These are phyloP conservation scores for Anoplophora glabripennis DNA, from an alignment of 1,140 invertebrate genomes.

Conservation along the genomic window DNA sequence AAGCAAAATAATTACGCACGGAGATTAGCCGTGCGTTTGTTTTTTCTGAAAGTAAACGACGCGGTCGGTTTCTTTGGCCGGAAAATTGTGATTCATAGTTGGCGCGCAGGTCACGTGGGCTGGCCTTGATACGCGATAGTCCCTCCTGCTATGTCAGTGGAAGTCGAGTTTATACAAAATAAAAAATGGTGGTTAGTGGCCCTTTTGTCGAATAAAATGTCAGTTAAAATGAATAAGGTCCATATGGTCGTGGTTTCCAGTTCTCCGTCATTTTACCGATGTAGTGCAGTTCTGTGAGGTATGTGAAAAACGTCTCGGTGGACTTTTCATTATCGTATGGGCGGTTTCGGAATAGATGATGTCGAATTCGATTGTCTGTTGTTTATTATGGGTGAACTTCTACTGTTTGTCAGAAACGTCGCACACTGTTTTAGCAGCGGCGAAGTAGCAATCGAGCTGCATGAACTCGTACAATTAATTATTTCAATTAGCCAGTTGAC, in stretches of 20 bases:
- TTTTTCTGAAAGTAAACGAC: too few relatives aligned
- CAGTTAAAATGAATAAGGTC: conserved; percentile 24
- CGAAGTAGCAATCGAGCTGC: conserved; percentile 8
- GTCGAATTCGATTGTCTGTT: conserved; percentile 25
- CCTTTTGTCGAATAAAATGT: conserved; percentile 19
- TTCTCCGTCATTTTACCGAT: conserved; percentile 3
- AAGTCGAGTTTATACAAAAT: conserved; percentile 32
- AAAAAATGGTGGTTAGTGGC: conserved; percentile 37
- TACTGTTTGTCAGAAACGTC: background rate
- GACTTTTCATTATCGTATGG: conserved; percentile 30
- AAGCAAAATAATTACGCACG: too few relatives aligned
- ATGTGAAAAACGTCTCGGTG: conserved; percentile 15
- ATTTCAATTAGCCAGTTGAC: conserved; percentile 30
- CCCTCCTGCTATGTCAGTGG: conserved; percentile 16
- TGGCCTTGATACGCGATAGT: conserved; percentile 31
- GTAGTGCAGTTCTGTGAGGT: conserved; percentile 19
- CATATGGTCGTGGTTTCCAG: conserved; percentile 19
- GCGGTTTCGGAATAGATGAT: conserved; percentile 25
- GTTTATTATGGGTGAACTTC: conserved; percentile 29
- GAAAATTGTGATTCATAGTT: conserved; percentile 32
- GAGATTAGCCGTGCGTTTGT: too few relatives aligned
- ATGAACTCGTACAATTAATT: conserved; percentile 33
- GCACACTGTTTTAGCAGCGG: background rate
- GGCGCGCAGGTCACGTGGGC: conserved; percentile 36
- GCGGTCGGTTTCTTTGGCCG: background rate